These are phyloP conservation scores for Papilio protenor DNA, from an alignment of 2,888 invertebrate species.

Conservation along the genomic window DNA sequence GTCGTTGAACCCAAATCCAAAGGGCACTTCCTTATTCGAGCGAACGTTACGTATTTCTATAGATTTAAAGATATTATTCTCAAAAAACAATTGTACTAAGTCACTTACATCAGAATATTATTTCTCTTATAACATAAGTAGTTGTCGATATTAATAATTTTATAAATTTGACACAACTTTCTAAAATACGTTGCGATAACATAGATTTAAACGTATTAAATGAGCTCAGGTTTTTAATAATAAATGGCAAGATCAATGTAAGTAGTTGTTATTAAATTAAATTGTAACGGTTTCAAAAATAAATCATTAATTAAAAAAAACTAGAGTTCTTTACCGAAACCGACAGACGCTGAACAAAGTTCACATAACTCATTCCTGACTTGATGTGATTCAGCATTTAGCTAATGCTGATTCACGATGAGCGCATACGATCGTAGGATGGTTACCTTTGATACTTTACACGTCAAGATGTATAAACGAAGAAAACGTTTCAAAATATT, in stretches of 20 bases:
- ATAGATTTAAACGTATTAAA: too few relatives aligned
- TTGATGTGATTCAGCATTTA: not conserved
- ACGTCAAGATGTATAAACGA: not conserved
- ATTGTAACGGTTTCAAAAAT: not conserved
- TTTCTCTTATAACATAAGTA: too few relatives aligned
- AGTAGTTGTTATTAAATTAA: not conserved
- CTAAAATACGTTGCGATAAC: too few relatives aligned
- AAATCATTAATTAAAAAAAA: too few relatives aligned
- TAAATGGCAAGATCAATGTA: not conserved
- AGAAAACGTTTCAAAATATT: not conserved
- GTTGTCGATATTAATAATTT: too few relatives aligned
- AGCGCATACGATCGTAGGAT: not conserved
- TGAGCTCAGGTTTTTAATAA: too few relatives aligned
- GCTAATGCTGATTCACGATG: not conserved
- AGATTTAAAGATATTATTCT: too few relatives aligned
- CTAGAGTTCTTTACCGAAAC: not conserved
- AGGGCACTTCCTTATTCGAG: slow-evolving; percentile 6
- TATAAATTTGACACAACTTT: too few relatives aligned
- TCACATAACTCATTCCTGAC: not conserved
- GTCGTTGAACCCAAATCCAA: slow-evolving; percentile 16
- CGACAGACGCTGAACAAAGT: not conserved
- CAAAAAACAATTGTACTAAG: too few relatives aligned
- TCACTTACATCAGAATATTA: too few relatives aligned
- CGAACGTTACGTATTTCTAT: not conserved
- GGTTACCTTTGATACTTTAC: not conserved